phyloP scores from a whole-genome alignment of 2,888 invertebrate genomes.

The Lysandra coridon region DNA sequence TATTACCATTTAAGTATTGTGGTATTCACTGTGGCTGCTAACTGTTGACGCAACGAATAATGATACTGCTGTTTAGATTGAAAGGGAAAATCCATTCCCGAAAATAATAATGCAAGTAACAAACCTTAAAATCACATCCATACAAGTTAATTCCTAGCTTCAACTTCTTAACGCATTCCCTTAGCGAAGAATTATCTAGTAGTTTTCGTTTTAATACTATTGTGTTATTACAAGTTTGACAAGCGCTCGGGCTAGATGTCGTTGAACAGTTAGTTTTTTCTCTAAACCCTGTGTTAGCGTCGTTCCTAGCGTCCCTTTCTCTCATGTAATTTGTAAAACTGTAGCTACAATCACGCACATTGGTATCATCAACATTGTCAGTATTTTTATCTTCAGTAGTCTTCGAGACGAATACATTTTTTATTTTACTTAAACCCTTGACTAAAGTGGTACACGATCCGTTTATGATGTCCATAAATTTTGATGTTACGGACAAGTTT shows the following conservation, averaged over 20 bases:
- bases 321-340: conserved; percentile 67
- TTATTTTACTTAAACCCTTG: conserved; percentile 51
- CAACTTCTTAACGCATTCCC: conserved; percentile 61
- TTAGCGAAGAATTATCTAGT: conserved; percentile 52
- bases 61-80: not conserved
- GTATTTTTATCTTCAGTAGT: conserved; percentile 30
- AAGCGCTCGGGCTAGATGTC: conserved; percentile 46
- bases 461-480: conserved; percentile 60
- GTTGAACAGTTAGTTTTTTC: conserved; percentile 38
- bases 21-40: not conserved
- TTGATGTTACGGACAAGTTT: conserved; percentile 49
- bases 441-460: conserved; percentile 63
- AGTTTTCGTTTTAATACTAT: conserved; percentile 55
- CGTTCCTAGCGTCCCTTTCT: conserved; percentile 52
- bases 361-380: conserved; percentile 29
- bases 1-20: not conserved
- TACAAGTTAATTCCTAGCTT: conserved; percentile 71
- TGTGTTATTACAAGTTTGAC: conserved; percentile 65
- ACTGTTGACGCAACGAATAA: not conserved
- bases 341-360: conserved; percentile 45
- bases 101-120: not conserved
- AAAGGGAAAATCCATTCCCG: not conserved
- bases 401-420: conserved; percentile 57
- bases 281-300: conserved; percentile 38
- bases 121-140: conserved; percentile 73